Conservation (phyloP, 2,888 invertebrate genomes). For the Gerris lacustris region DNA sequence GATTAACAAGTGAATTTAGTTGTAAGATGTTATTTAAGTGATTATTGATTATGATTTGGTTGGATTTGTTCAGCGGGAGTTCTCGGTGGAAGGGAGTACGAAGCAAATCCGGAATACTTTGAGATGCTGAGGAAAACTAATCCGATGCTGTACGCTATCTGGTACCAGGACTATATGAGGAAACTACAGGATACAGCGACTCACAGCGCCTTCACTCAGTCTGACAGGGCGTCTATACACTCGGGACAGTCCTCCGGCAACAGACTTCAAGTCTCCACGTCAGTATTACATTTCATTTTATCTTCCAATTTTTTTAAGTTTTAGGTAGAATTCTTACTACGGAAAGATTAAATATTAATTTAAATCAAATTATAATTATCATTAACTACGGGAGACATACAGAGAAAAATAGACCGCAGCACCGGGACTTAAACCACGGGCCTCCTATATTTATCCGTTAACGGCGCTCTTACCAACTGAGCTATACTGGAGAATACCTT, state of each 20-base stretch:
- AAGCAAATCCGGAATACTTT: conserved; percentile 46
- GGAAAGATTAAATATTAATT: too few species aligned
- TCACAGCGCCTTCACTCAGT: conserved; percentile 28
- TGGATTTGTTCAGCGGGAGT: not conserved
- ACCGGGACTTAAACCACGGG: too few species aligned
- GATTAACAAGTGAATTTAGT: too few species aligned
- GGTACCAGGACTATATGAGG: conserved; percentile 55
- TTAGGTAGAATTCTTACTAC: too few species aligned
- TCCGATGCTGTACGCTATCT: conserved; percentile 64
- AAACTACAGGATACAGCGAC: conserved; percentile 15
- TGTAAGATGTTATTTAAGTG: not conserved
- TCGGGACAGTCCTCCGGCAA: conserved; percentile 72
- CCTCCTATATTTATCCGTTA: too few species aligned
- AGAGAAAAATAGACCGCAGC: too few species aligned
- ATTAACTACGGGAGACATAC: too few species aligned
- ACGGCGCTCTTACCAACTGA: too few species aligned
- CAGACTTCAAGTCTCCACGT: conserved; percentile 38
- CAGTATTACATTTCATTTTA: not conserved
- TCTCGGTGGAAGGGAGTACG: not conserved
- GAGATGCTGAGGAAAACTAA: conserved; percentile 63
- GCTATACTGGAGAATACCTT: too few species aligned
- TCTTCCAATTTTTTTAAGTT: too few species aligned
- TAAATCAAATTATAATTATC: too few species aligned
- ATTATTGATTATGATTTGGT: too few species aligned
- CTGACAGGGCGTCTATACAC: conserved; percentile 62